A percentile compares a stretch with the other conserved stretches of the same genome.
Conservation (phyloP, 2,888 invertebrate species). For the Apantesis nais region DNA sequence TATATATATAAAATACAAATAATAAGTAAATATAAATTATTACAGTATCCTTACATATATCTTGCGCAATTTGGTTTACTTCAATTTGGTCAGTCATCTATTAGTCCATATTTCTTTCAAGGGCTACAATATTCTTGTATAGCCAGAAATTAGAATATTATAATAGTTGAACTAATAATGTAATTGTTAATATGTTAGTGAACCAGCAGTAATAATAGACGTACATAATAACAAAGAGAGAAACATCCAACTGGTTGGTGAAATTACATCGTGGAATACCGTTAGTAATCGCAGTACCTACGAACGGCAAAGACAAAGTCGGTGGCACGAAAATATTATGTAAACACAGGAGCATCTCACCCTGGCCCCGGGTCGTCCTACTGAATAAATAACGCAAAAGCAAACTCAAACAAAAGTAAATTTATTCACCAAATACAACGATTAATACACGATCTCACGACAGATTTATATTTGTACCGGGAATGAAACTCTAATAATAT, state of each 20-base stretch:
- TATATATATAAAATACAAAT: too few species aligned
- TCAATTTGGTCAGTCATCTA: too few species aligned
- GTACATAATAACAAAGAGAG: conserved; percentile 12
- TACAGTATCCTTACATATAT: not conserved
- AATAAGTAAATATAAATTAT: too few species aligned
- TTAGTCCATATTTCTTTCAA: not conserved
- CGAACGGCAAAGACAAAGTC: conserved; percentile 60
- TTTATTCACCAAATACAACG: conserved; percentile 84
- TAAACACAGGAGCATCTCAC: conserved; percentile 76
- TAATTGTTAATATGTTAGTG: not conserved
- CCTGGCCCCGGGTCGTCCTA: conserved; percentile 76
- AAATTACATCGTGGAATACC: conserved; percentile 71
- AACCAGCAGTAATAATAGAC: not conserved
- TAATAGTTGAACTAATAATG: not conserved
- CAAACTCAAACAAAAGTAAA: conserved; percentile 84
- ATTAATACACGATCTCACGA: conserved; percentile 81
- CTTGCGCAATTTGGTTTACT: not conserved
- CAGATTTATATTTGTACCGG: conserved; percentile 71
- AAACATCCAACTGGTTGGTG: conserved; percentile 54
- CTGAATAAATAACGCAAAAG: conserved; percentile 82
- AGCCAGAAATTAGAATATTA: not conserved
- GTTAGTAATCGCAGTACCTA: conserved; percentile 23
- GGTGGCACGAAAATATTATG: conserved; percentile 77
- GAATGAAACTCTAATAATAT: conserved; percentile 23
- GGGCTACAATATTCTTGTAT: not conserved